A percentile compares a stretch with the other conserved stretches of the same genome.
phyloP scores from a whole-genome alignment of 1,140 invertebrate species.

The Eubasilissa regina region DNA sequence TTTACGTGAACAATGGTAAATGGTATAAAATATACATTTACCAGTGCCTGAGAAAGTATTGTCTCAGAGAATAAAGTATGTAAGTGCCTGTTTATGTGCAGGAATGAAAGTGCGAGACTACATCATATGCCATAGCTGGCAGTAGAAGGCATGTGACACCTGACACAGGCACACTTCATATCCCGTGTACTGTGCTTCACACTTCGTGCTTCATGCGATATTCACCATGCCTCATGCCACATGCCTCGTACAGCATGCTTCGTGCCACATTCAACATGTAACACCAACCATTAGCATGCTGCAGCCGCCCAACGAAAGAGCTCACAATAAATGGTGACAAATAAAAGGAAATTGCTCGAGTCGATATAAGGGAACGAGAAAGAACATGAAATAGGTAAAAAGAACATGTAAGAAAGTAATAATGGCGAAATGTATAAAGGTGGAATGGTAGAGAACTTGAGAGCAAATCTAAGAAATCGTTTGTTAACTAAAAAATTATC shows the following conservation, averaged over 20 bases:
- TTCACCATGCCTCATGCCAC: background rate
- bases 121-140: no score
- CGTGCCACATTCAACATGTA: conserved; percentile 42
- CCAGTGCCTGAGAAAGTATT: no score
- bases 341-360: conserved; percentile 47
- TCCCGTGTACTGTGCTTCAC: no score
- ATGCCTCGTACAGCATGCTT: conserved; percentile 23
- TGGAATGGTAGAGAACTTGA: conserved; percentile 54
- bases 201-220: background rate
- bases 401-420: conserved; percentile 58
- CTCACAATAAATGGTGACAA: conserved; percentile 48
- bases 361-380: conserved; percentile 55
- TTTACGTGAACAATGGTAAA: no score
- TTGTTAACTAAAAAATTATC: conserved; percentile 55
- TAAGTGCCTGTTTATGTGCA: no score
- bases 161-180: no score
- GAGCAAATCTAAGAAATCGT: conserved; percentile 59
- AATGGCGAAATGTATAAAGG: conserved; percentile 54
- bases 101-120: no score
- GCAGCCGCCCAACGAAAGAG: conserved; percentile 56
- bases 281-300: conserved; percentile 56
- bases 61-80: no score
- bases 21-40: no score
- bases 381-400: conserved; percentile 53
- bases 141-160: no score